Evolutionary conservation across 1,140 invertebrate species (phyloP), one percentile per base, ranked within the genome.

Genomic region (Goniozus legneri): DNA sequence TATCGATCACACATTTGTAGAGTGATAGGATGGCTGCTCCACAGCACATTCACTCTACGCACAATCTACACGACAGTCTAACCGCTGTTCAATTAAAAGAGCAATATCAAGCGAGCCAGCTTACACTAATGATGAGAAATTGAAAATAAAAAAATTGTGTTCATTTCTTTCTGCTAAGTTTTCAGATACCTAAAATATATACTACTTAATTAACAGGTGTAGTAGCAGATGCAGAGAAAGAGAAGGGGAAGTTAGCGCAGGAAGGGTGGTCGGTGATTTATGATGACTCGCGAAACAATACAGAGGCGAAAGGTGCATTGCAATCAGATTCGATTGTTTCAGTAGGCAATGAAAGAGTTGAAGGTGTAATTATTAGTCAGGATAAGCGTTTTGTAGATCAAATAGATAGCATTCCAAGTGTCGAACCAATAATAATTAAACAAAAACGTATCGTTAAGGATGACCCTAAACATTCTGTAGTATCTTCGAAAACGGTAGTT

Each of bases 151-250:
- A 47, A 44, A 60, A 60, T 60, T 71, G 58, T 65, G 56, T 52
- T 54, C 39, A 31, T 52, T 58, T 56, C 37, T 51, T 48, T 67
- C 44, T 54, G 59, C 40, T 45, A 62, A 42, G 45, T 61, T 69
- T 71, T 69, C 71, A 64, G 64, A 73, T 69, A 62, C 58, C 69
- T 76, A 76, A 75, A 75, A 67, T 75, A 45, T 71, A 52, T 63
- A 65, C 71, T 73, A 75, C 60, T 76, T 76, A 72, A 76, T 76
- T 75, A 75, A 76, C 74, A 76, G 74, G 74, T 76, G 52, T 75
- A 71, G 73, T 75, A 66, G 72, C 73, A 69, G 73, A 75, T 55
- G 73, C 74, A 58, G 73, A 75, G 71, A 76, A 72, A 75, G 69
- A 75, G 71, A 75, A 74, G 71, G 68, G 65, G 68, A 71, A 71